Conservation (phyloP, 2,113 vertebrate species). For the Pavo muticus region DNA sequence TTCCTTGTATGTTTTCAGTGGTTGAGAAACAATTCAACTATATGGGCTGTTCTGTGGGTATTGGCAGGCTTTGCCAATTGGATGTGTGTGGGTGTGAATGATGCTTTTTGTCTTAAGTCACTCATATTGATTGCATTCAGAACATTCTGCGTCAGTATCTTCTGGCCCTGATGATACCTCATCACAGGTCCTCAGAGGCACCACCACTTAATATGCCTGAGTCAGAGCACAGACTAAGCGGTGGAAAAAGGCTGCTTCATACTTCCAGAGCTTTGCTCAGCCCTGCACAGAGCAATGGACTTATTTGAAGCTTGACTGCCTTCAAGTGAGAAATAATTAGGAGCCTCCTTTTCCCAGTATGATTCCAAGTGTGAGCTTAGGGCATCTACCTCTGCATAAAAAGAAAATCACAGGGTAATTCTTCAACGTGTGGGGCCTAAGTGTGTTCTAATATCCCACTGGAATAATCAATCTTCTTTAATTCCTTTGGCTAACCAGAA, state of each 20-base stretch:
- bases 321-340: background rate
- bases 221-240: background rate
- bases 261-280: background rate
- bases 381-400: background rate
- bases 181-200: constrained; percentile 25
- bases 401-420: background rate
- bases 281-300: background rate
- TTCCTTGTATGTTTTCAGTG: constrained; percentile 26
- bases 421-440: background rate
- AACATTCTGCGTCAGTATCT: background rate
- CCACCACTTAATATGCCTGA: constrained; percentile 19
- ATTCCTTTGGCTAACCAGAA: background rate
- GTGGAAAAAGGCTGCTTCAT: background rate
- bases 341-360: background rate
- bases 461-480: background rate
- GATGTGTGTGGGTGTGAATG: background rate
- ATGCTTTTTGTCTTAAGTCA: constrained; percentile 46
- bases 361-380: background rate
- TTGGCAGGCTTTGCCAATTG: constrained; percentile 20
- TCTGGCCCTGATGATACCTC: background rate
- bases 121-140: constrained; percentile 9
- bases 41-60: constrained; percentile 13
- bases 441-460: background rate
- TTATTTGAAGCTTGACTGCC: background rate
- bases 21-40: constrained; percentile 13